Conservation (phyloP, 2,888 invertebrate genomes). For the Zygothrica quintamaculata region DNA sequence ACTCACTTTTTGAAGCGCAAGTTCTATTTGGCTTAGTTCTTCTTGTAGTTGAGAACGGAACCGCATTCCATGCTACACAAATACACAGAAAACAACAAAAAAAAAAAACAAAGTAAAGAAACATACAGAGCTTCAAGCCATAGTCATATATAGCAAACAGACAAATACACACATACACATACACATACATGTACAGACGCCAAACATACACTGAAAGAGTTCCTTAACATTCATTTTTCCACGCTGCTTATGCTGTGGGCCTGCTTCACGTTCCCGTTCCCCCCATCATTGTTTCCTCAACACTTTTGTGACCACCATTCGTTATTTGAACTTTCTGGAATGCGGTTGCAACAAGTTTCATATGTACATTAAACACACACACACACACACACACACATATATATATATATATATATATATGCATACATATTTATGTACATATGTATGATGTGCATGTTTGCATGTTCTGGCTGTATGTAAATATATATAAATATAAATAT, state of each 20-base stretch:
- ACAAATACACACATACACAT: slow-evolving; percentile 23
- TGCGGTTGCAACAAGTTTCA: slow-evolving; percentile 72
- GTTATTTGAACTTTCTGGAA: slow-evolving; percentile 77
- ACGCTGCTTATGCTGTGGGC: slow-evolving; percentile 51
- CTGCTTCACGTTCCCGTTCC: slow-evolving; percentile 20
- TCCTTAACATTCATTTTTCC: slow-evolving; percentile 69
- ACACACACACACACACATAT: background rate
- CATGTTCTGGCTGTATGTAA: slow-evolving; percentile 53
- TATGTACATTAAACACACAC: slow-evolving; percentile 10
- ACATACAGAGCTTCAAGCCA: slow-evolving; percentile 39
- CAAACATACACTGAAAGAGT: slow-evolving; percentile 47
- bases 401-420: slow-evolving; percentile 6
- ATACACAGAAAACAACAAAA: too few relatives aligned
- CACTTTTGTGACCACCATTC: slow-evolving; percentile 31
- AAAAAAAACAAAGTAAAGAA: too few relatives aligned
- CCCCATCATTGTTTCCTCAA: slow-evolving; percentile 17
- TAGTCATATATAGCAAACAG: slow-evolving; percentile 29
- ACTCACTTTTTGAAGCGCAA: slow-evolving; percentile 62
- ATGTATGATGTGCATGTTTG: slow-evolving; percentile 10
- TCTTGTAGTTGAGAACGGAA: slow-evolving; percentile 57
- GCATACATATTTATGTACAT: too few relatives aligned
- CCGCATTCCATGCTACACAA: slow-evolving; percentile 66
- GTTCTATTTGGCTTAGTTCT: slow-evolving; percentile 69
- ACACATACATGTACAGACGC: slow-evolving; percentile 33
- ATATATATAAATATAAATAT: too few relatives aligned